Conservation (phyloP, 2,797 vertebrate genomes). For the Gadopsis marmoratus region DNA sequence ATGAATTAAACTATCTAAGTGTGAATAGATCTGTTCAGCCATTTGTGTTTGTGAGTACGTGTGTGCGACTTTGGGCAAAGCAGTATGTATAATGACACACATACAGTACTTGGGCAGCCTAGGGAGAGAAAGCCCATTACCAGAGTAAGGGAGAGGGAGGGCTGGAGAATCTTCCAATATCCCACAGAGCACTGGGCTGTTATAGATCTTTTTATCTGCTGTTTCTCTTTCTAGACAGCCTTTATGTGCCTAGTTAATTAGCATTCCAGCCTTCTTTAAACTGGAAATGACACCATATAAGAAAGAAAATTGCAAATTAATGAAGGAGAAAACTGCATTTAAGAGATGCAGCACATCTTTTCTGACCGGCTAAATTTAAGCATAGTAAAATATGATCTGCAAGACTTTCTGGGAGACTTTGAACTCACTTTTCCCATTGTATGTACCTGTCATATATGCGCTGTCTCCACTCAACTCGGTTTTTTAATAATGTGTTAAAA, state of each 20-base stretch:
- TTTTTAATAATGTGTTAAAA: background rate
- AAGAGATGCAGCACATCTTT: conserved; percentile 45
- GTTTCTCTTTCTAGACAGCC: conserved; percentile 55
- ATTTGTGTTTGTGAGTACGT: conserved; percentile 27
- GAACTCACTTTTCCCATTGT: conserved; percentile 43
- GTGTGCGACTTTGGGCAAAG: conserved; percentile 36
- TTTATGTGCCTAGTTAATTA: conserved; percentile 74
- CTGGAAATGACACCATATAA: conserved; percentile 49
- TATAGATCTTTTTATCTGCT: conserved; percentile 58
- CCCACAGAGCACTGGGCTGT: conserved; percentile 66
- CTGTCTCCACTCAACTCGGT: background rate
- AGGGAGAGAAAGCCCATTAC: conserved; percentile 66
- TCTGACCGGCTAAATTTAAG: conserved; percentile 46
- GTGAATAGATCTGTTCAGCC: conserved; percentile 20
- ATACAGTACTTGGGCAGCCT: conserved; percentile 48
- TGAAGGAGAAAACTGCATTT: conserved; percentile 66
- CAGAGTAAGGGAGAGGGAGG: conserved; percentile 57
- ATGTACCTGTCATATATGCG: conserved; percentile 14
- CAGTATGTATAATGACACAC: conserved; percentile 52
- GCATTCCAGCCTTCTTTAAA: conserved; percentile 66
- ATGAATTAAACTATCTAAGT: conserved; percentile 53
- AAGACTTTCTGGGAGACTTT: conserved; percentile 39
- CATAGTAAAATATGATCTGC: conserved; percentile 24
- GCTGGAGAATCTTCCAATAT: conserved; percentile 52
- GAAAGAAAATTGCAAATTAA: conserved; percentile 67